Evolutionary conservation across 2,113 vertebrate genomes (phyloP).

Genomic region (Phaethon lepturus): DNA sequence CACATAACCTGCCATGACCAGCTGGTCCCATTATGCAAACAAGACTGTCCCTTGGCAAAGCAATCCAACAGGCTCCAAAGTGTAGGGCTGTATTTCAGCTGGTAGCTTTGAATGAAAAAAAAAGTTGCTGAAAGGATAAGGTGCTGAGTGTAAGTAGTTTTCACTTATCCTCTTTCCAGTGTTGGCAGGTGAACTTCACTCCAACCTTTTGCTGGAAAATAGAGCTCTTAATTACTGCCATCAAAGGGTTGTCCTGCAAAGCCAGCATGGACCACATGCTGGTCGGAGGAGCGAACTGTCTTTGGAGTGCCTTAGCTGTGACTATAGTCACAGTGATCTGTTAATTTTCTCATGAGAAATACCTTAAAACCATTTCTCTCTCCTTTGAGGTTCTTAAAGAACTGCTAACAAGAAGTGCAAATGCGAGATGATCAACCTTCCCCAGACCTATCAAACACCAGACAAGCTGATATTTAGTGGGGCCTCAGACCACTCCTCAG

Average conservation of each 20-base stretch:
- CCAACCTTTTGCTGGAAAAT: not conserved
- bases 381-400: not conserved
- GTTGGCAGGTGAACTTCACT: rapidly evolving
- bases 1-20: constrained; percentile 47
- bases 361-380: not conserved
- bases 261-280: not conserved
- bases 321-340: not conserved
- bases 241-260: not conserved
- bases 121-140: not conserved
- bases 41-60: constrained; percentile 28
- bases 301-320: not conserved
- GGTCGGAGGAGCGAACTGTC: not conserved
- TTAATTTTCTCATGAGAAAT: not conserved
- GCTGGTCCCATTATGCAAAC: constrained; percentile 53
- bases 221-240: not conserved
- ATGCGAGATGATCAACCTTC: not conserved
- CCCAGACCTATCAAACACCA: not conserved
- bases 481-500: not conserved
- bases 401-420: not conserved
- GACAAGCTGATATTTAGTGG: not conserved
- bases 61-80: not conserved
- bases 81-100: not conserved
- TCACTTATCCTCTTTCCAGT: not conserved
- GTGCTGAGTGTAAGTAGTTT: not conserved
- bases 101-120: not conserved